Percentiles rank a stretch among this genome's conserved stretches.
Evolutionary conservation across 2,797 vertebrate species (phyloP).

Genomic region (Florisuga fusca): DNA sequence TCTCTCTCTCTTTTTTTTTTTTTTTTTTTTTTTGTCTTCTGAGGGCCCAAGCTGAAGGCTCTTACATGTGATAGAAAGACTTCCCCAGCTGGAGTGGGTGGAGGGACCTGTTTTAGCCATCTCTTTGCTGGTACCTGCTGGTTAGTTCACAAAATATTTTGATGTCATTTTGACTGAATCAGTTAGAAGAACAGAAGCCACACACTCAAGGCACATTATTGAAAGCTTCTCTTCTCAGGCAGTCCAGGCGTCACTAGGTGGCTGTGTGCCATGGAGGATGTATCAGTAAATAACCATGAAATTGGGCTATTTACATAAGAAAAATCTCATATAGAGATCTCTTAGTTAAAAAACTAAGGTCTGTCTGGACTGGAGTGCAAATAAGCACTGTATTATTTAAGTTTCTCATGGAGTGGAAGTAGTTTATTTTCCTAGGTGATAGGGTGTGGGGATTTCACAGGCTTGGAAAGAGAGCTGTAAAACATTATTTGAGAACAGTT

Average conservation of each 20-base stretch:
- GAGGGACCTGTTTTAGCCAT: not conserved
- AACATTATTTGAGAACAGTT: not conserved
- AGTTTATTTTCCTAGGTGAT: not conserved
- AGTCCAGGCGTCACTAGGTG: not conserved
- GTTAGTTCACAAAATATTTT: not conserved
- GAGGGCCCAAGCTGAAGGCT: not conserved
- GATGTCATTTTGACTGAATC: not conserved
- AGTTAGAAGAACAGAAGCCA: not conserved
- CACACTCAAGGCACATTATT: not conserved
- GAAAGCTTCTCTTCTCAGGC: not conserved
- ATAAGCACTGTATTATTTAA: not conserved
- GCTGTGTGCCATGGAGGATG: not conserved
- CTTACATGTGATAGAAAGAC: not conserved
- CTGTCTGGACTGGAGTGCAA: not conserved
- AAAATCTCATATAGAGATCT: not conserved
- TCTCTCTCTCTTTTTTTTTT: not conserved
- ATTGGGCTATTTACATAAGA: not conserved
- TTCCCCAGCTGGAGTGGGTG: fast-evolving
- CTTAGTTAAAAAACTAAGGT: not conserved
- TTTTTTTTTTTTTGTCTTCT: not conserved
- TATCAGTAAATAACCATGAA: conserved; percentile 32
- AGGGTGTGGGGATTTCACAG: not conserved
- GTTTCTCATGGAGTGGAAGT: not conserved
- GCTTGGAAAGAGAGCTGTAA: not conserved
- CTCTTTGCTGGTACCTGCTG: not conserved